Evolutionary conservation across 2,888 invertebrate species (phyloP).

Genomic region (Baronia brevicornis): DNA sequence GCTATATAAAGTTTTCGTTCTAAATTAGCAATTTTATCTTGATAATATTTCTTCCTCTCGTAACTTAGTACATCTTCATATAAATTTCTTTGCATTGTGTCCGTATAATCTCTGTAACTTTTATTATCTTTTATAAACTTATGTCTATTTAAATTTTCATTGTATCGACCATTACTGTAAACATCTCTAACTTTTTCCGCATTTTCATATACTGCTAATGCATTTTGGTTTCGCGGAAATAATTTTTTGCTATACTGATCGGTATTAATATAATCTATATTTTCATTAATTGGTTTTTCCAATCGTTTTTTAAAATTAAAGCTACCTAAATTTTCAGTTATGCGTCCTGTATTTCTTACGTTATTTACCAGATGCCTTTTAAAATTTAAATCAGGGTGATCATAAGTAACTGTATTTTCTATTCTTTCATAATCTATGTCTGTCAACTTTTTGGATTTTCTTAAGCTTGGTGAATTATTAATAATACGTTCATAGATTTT

Average conservation of each 20-base stretch:
- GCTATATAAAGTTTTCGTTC: constrained; percentile 31
- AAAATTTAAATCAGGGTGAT: neutral
- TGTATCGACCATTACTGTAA: neutral
- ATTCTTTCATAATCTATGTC: constrained; percentile 3
- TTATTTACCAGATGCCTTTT: constrained; percentile 6
- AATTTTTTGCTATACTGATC: constrained; percentile 4
- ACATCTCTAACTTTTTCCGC: constrained; percentile 2
- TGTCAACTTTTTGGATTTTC: constrained; percentile 1
- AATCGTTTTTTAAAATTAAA: constrained; percentile 9
- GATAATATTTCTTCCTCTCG: constrained; percentile 47
- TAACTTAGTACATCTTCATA: constrained; percentile 30
- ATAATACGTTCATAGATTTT: constrained; percentile 40
- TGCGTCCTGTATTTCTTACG: constrained; percentile 4
- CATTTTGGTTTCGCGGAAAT: constrained; percentile 7
- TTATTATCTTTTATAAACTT: constrained; percentile 3
- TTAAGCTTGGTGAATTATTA: constrained; percentile 7
- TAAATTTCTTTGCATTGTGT: no score
- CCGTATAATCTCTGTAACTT: no score
- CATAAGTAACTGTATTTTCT: constrained; percentile 1
- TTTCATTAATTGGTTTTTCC: constrained; percentile 13
- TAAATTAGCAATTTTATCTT: constrained; percentile 45
- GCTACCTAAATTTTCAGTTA: constrained; percentile 6
- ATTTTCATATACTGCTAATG: constrained; percentile 7
- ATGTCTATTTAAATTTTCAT: constrained; percentile 5
- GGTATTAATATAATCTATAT: constrained; percentile 1